Base-by-base conservation (phyloP, 2,888 invertebrate genomes). In the Boloria selene region DNA sequence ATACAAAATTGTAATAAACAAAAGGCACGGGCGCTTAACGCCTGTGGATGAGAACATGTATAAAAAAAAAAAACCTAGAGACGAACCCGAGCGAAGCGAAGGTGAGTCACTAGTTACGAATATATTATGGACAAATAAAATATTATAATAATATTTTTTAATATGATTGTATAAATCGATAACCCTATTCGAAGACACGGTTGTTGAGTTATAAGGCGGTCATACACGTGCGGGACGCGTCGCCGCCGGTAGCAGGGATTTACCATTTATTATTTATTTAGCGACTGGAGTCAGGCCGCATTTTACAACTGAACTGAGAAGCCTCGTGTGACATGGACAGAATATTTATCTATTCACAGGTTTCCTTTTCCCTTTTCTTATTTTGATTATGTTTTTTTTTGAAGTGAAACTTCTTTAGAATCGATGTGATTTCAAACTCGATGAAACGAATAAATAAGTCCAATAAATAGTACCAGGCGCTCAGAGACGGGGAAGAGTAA, bases 241-340 rank as follows among this genome's bases (percentile, higher is more conserved):
- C 64, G 62, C 16, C 54, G 65, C 52, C 60, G 68, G 69, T 68
- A 67, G 59, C 47, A 50, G 69, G 67, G 73, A 74, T 73, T 74
- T 74, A 72, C 64, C 71, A 70, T 74, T 73, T 74, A 74, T 73
- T 73, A 73, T 73, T 73, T 74, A 74, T 70, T 70, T 73, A 72
- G 60, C 56, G 62, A 56, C 66, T 67, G 61, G 58, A 61, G 64
- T 64, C 54, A 54, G 55, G 56, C 64, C 56, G 59, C 62, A 61
- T 65, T 67, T 63, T 72, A 68, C 65, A 61, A 67, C 67, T 61
- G 61, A 50, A 44, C 52, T n/a, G 38, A 62, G 38, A 38, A 59
- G 54, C 58, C 55, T 44, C 47, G 47, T 10, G 55, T 53, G 49
- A 58, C 49, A 50, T 17, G 53, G 31, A 52, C 53, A 59, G 47